Evolutionary conservation across 1,140 invertebrate species (phyloP).

Genomic region (Drosophila cardini): DNA sequence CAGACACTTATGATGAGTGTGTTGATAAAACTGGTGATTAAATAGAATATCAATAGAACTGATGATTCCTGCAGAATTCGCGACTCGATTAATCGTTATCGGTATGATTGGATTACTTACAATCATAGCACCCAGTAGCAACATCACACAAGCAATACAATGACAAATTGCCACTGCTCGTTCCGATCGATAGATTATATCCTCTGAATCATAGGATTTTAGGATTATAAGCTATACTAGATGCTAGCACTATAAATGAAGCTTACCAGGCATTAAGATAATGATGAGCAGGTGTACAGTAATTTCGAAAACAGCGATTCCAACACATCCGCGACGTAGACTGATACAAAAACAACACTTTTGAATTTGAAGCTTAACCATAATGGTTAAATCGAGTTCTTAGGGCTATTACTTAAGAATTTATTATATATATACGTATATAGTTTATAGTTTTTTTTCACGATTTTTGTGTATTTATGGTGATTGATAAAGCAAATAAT

Average conservation of each 20-base stretch:
- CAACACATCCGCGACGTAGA: constrained; percentile 45
- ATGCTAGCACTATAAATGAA: not conserved
- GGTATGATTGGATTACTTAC: constrained; percentile 41
- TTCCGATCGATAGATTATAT: constrained; percentile 22
- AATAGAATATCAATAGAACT: constrained; percentile 57
- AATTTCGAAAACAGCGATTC: constrained; percentile 44
- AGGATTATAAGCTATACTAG: too few species aligned
- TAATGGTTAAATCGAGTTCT: not conserved
- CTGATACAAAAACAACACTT: constrained; percentile 48
- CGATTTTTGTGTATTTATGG: constrained; percentile 4
- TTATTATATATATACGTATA: constrained; percentile 4
- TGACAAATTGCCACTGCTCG: constrained; percentile 64
- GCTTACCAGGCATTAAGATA: not conserved
- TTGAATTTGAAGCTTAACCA: constrained; percentile 19
- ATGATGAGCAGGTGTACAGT: constrained; percentile 30
- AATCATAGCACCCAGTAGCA: constrained; percentile 48
- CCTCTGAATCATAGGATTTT: not conserved
- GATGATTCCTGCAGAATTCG: constrained; percentile 38
- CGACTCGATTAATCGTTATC: not conserved
- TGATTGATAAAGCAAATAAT: constrained; percentile 46
- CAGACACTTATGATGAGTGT: not conserved
- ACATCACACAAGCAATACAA: constrained; percentile 55
- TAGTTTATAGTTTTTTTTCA: constrained; percentile 2
- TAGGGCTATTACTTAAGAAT: constrained; percentile 8
- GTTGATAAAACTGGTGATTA: constrained; percentile 61